A percentile compares a stretch with the other conserved stretches of the same genome.
Conservation (phyloP, 2,797 vertebrate species). For the Argya squamiceps region DNA sequence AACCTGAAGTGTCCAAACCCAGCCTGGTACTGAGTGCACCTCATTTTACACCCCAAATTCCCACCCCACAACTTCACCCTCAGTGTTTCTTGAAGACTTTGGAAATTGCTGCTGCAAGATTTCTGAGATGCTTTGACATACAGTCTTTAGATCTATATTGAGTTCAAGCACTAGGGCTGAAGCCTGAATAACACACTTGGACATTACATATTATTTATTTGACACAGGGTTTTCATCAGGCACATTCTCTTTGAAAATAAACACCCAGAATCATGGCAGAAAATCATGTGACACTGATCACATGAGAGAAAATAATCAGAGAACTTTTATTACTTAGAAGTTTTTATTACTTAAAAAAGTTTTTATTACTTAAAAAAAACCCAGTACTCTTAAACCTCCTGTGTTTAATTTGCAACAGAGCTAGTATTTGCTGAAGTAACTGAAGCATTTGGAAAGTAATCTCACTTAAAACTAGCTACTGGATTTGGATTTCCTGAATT, state of each 20-base stretch:
- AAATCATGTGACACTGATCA: background rate
- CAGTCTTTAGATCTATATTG: background rate
- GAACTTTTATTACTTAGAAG: background rate
- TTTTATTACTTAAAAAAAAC: too few species aligned
- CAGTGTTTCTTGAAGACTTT: background rate
- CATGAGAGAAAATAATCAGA: background rate
- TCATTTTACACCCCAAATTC: background rate
- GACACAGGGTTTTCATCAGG: background rate
- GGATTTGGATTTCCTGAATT: background rate
- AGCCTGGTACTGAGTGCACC: background rate
- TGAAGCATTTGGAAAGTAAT: background rate
- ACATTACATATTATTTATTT: background rate
- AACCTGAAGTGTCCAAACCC: background rate
- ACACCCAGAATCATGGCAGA: background rate
- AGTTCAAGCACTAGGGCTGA: background rate
- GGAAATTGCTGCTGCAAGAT: background rate
- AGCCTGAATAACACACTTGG: background rate
- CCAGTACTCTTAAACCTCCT: background rate
- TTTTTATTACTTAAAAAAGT: too few species aligned
- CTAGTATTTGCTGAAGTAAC: background rate
- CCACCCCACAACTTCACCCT: background rate
- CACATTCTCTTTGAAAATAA: background rate
- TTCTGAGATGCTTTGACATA: background rate
- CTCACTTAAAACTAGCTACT: background rate
- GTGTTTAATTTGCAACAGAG: background rate